phyloP scores from a whole-genome alignment of 2,113 vertebrate genomes.

The Cranoglanis bouderius region DNA sequence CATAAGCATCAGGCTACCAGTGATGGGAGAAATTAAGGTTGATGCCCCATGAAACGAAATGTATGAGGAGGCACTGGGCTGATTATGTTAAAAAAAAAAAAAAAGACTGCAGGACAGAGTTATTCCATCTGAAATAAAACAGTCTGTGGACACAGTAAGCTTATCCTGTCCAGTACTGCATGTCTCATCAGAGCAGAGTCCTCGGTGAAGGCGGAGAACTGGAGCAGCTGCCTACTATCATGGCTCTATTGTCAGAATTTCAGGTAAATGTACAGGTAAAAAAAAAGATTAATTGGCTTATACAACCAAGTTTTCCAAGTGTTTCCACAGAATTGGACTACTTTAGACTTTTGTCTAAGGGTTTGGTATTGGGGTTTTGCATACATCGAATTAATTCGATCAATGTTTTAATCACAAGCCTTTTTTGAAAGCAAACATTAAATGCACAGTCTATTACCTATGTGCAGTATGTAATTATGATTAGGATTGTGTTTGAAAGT shows the following conservation, averaged over 20 bases:
- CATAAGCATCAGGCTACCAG: slow-evolving; percentile 61
- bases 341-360: neutral
- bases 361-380: neutral
- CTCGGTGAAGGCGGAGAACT: slow-evolving; percentile 9
- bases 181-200: slow-evolving; percentile 43
- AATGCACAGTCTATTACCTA: neutral
- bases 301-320: neutral
- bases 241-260: slow-evolving; percentile 4
- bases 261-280: neutral
- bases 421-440: neutral
- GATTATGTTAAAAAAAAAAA: slow-evolving; percentile 58
- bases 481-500: neutral
- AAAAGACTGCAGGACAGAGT: slow-evolving; percentile 60
- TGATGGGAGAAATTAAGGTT: slow-evolving; percentile 62
- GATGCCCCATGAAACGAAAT: slow-evolving; percentile 69
- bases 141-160: slow-evolving; percentile 57
- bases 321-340: too few species aligned
- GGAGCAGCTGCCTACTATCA: slow-evolving; percentile 52
- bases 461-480: neutral
- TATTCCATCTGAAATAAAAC: slow-evolving; percentile 67
- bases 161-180: slow-evolving; percentile 48
- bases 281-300: neutral
- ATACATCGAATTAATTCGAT: neutral
- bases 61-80: slow-evolving; percentile 54
- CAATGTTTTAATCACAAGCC: neutral